A percentile compares a stretch with the other conserved stretches of the same genome.
Conservation (phyloP, 2,888 invertebrate genomes). For the Tridacna gigas region DNA sequence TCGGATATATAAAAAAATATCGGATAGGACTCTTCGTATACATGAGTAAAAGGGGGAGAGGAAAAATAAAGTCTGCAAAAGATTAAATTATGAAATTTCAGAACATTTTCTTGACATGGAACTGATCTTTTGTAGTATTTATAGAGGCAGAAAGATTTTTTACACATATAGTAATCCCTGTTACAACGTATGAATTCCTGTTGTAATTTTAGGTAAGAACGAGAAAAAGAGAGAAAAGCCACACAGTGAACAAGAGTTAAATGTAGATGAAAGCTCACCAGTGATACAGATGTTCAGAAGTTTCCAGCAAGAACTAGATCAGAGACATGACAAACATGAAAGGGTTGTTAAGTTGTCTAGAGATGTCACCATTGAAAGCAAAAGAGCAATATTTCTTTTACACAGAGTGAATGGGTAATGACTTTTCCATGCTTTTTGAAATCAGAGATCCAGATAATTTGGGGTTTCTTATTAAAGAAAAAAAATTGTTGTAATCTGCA, state of each 20-base stretch:
- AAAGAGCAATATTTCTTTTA: slow-evolving; percentile 93
- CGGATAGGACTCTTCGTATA: no score
- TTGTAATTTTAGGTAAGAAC: slow-evolving; percentile 7
- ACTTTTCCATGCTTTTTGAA: no score
- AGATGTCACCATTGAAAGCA: slow-evolving; percentile 95
- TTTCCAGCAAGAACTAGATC: slow-evolving; percentile 87
- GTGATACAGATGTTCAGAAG: slow-evolving; percentile 75
- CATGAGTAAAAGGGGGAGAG: neutral
- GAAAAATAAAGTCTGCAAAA: no score
- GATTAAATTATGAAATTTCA: no score
- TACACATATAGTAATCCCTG: neutral
- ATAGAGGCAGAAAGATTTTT: neutral
- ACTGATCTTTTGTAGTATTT: neutral
- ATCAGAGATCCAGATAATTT: no score
- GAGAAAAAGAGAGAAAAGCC: slow-evolving; percentile 3
- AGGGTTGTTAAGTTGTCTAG: slow-evolving; percentile 92
- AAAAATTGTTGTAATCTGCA: no score
- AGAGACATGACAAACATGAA: slow-evolving; percentile 93
- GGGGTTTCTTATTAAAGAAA: no score
- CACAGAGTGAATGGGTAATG: slow-evolving; percentile 90
- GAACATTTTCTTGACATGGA: no score
- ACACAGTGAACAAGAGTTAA: neutral
- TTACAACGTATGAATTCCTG: neutral
- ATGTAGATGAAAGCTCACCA: slow-evolving; percentile 71
- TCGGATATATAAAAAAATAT: no score